phyloP scores from a whole-genome alignment of 1,140 invertebrate genomes.

The Magallana gigas region DNA sequence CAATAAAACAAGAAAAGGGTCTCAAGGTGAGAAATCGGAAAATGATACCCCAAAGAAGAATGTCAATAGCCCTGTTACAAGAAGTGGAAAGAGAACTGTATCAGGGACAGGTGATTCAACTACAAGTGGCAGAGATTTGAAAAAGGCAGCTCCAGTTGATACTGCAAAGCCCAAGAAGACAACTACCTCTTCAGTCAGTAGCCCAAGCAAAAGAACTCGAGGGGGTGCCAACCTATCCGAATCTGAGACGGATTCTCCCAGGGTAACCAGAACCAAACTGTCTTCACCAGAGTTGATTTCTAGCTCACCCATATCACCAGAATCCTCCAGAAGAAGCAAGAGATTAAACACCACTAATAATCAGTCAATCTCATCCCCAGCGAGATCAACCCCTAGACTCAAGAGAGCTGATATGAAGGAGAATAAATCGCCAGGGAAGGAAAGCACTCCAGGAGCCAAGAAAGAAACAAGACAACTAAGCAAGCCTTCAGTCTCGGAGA shows the following conservation, averaged over 20 bases:
- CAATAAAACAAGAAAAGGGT: neutral
- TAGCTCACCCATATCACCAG: neutral
- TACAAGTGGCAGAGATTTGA: neutral
- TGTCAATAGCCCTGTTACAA: neutral
- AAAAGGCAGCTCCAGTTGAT: neutral
- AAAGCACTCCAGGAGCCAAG: neutral
- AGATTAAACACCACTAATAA: neutral
- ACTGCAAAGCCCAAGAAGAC: neutral
- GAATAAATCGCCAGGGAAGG: slow-evolving; percentile 11
- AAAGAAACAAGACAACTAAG: neutral
- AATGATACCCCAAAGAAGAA: neutral
- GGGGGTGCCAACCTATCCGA: neutral
- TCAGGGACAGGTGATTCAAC: neutral
- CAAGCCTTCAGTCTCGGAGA: neutral
- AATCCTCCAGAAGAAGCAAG: neutral
- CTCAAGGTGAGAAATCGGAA: neutral
- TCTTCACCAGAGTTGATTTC: neutral
- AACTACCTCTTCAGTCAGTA: neutral
- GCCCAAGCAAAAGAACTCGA: neutral
- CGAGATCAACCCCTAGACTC: slow-evolving; percentile 8
- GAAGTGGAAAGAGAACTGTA: neutral
- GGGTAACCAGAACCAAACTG: neutral
- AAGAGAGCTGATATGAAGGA: neutral
- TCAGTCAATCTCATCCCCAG: neutral
- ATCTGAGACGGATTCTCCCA: neutral